A percentile compares a stretch with the other conserved stretches of the same genome.
phyloP scores from a whole-genome alignment of 2,888 invertebrate species.

The Lamellibrachia columna region DNA sequence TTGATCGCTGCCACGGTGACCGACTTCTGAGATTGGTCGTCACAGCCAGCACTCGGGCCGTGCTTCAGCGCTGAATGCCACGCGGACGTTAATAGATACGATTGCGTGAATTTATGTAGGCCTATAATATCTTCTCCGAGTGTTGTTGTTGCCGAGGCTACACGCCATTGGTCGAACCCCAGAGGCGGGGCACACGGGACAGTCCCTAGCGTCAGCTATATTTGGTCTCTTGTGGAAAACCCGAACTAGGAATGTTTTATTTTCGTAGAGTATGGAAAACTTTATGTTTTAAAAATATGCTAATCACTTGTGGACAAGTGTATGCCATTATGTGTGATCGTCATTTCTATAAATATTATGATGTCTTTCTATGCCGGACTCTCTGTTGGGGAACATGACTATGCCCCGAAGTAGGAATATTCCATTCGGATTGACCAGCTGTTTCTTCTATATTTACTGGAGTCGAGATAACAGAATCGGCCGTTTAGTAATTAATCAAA shows the following conservation, averaged over 20 bases:
- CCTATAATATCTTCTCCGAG: neutral
- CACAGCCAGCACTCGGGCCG: neutral
- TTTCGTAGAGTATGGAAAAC: neutral
- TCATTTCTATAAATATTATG: neutral
- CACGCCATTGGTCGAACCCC: neutral
- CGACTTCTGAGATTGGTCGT: neutral
- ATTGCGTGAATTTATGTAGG: neutral
- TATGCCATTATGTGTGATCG: neutral
- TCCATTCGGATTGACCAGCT: neutral
- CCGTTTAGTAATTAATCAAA: no score
- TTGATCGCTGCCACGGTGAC: neutral
- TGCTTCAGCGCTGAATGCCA: neutral
- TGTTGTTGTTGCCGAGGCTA: neutral
- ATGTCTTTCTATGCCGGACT: neutral
- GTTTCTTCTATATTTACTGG: neutral
- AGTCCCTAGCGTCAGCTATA: neutral
- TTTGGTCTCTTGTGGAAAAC: neutral
- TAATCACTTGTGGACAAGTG: neutral
- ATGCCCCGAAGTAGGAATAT: neutral
- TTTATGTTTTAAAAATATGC: neutral
- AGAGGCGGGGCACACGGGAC: neutral
- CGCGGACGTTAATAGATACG: neutral
- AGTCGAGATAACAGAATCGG: no score
- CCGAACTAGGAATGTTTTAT: neutral
- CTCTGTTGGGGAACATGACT: neutral